Percentiles rank a stretch among this genome's conserved stretches.
phyloP scores from a whole-genome alignment of 2,113 vertebrate species.

The Sigmodon hispidus region DNA sequence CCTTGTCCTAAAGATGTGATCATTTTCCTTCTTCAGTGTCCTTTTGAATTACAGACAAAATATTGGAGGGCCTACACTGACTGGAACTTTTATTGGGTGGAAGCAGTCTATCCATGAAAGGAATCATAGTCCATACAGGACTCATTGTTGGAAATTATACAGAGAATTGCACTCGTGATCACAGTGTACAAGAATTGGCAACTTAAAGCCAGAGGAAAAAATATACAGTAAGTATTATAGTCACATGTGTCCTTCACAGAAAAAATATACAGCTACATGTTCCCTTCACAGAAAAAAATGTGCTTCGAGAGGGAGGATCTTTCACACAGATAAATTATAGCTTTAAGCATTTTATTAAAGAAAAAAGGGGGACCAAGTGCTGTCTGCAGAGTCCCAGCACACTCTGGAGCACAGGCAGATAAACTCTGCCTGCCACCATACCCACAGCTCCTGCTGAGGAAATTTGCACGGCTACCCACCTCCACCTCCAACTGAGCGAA shows the following conservation, averaged over 20 bases:
- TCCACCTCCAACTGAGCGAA: no score
- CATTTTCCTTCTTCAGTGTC: neutral
- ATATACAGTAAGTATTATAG: neutral
- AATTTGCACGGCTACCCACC: no score
- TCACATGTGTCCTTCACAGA: neutral
- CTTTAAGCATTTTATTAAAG: neutral
- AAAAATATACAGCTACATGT: neutral
- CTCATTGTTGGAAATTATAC: neutral
- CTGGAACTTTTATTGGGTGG: neutral
- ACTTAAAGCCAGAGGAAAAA: neutral
- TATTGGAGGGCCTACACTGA: neutral
- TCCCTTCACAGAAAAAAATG: neutral
- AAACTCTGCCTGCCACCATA: no score
- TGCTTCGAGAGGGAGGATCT: neutral
- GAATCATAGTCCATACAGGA: neutral
- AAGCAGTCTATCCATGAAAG: neutral
- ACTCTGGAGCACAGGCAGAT: no score
- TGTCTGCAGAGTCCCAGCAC: no score
- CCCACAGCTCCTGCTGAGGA: no score
- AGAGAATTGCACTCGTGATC: neutral
- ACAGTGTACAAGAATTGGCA: neutral
- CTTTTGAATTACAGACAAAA: neutral
- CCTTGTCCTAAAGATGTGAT: neutral
- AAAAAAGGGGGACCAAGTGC: no score
- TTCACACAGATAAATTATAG: neutral